Evolutionary conservation across 30 jellyfish, hydroid and myxozoan species (phyloP), one percentile per base, ranked within the genome.

Genomic region (Euphysa ruthae): DNA sequence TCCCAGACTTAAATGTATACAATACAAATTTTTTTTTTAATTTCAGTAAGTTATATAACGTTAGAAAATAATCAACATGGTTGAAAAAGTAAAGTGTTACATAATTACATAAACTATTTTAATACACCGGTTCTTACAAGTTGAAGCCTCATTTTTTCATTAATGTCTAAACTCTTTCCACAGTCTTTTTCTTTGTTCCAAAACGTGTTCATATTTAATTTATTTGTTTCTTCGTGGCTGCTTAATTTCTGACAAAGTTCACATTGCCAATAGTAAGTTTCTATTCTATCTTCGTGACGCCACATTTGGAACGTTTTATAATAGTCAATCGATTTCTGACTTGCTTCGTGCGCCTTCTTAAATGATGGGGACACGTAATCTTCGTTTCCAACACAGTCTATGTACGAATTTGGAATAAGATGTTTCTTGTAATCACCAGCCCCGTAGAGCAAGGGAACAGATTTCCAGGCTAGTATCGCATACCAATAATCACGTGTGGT

Each of bases 221-320:
- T 63, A 0, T 31, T 0, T 4, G 29, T 30, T 26, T n/a, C 46
- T 43, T 63, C 22, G 6, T 55, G 34, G 20, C 43, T 21, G 4
- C 57, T 77, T 31, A 78, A 49, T 2, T 23, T 18, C 57, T 55
- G 54, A 35, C 93, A 78, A 28, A 78, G 32, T 49, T 78, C 93
- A 46, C 93, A 78, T 29, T 68, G 93, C 93, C 93, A 78, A 64
- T 78, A 64, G 69, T 30, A 78, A 32, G 66, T 77, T 25, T 69
- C 87, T 4, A 68, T 32, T 20, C 63, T 20, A 33, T 52, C 71
- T 21, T 68, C 80, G 7, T 68, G 49, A 10, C 68, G 63, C 71
- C 80, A 74, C 50, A 60, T 15, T 20, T 50, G 55, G 32, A 22
- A 78, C 24, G 12, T 52, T 66, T 78, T 78, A 46, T 35, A 63